Conservation (phyloP, 2,888 invertebrate genomes). For the Melanotus villosus region DNA sequence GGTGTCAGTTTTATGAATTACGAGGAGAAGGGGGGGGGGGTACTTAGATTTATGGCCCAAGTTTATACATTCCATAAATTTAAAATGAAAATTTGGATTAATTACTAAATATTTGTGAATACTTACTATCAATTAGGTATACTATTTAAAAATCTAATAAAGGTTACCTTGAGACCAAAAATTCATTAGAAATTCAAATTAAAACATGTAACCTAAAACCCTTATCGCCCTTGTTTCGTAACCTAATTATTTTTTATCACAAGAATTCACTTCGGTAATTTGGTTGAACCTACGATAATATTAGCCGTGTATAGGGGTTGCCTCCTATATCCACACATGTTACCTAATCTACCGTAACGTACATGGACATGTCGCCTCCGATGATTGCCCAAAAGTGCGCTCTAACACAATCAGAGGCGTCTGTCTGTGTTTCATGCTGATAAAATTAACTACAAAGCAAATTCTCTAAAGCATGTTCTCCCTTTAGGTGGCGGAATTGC, state of each 20-base stretch:
- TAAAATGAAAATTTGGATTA: too few species aligned
- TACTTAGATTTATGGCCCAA: too few species aligned
- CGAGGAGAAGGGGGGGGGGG: too few species aligned
- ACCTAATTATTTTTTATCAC: constrained; percentile 11
- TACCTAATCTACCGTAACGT: constrained; percentile 28
- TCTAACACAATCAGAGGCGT: constrained; percentile 27
- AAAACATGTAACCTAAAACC: not conserved
- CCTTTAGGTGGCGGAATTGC: constrained; percentile 29
- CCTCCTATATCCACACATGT: not conserved
- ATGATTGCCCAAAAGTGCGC: constrained; percentile 27
- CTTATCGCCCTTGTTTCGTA: not conserved
- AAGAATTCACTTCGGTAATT: not conserved
- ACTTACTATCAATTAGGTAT: too few species aligned
- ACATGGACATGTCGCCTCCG: constrained; percentile 9
- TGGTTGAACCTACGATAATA: not conserved
- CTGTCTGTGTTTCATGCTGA: constrained; percentile 26
- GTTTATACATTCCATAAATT: too few species aligned
- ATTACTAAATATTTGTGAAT: too few species aligned
- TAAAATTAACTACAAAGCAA: constrained; percentile 38
- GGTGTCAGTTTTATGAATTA: too few species aligned
- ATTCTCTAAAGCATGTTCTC: constrained; percentile 34
- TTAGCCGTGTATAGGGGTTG: not conserved
- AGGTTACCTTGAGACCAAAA: too few species aligned
- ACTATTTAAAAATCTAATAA: too few species aligned
- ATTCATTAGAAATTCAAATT: too few species aligned